Conservation (phyloP, 1,140 invertebrate genomes). For the Diprion similis region DNA sequence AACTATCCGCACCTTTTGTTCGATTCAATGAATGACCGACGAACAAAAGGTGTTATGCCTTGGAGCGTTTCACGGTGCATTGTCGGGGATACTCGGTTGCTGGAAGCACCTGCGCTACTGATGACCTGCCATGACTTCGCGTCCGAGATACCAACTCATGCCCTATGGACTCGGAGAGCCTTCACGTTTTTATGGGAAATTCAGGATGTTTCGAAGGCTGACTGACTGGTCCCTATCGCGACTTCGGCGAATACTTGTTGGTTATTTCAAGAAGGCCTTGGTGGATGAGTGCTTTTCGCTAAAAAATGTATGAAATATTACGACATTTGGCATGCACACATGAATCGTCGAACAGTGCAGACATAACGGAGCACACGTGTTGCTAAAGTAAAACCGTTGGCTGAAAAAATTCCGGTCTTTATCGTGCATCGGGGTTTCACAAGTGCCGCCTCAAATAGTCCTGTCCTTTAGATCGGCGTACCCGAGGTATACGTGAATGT, state of each 20-base stretch:
- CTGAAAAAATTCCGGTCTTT: constrained; percentile 19
- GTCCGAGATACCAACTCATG: constrained; percentile 23
- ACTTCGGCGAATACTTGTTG: not conserved
- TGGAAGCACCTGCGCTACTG: constrained; percentile 35
- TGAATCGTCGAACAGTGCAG: not conserved
- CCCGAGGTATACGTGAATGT: not conserved
- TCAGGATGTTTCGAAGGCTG: too few relatives aligned
- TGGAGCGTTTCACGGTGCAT: constrained; percentile 32
- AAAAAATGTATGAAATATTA: not conserved
- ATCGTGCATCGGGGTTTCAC: constrained; percentile 4
- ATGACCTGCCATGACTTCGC: constrained; percentile 40
- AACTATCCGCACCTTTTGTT: constrained; percentile 26
- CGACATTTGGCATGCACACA: not conserved
- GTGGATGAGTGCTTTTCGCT: too few relatives aligned
- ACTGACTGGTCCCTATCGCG: not conserved
- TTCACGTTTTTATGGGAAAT: too few relatives aligned
- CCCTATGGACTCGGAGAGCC: not conserved
- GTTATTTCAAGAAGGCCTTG: too few relatives aligned
- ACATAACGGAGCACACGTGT: constrained; percentile 1
- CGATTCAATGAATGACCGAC: constrained; percentile 41
- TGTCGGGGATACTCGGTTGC: constrained; percentile 24
- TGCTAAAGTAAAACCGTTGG: not conserved
- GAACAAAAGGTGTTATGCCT: constrained; percentile 42
- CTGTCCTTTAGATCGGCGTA: not conserved
- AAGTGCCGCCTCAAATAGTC: not conserved